phyloP scores from a whole-genome alignment of 2,113 vertebrate species.

The Piaya cayana region DNA sequence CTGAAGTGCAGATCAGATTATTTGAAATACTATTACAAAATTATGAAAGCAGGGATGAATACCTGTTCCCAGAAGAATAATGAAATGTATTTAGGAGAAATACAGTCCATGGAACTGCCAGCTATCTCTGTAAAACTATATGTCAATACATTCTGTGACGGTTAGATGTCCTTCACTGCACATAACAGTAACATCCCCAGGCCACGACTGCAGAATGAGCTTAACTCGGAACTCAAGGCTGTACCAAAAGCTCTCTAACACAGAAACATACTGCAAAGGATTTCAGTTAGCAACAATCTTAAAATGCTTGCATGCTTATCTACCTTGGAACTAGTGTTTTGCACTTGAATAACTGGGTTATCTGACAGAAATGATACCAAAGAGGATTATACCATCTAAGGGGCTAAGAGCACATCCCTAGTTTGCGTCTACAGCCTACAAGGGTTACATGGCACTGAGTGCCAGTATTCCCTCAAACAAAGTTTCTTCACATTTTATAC shows the following conservation, averaged over 20 bases:
- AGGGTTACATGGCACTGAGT: not conserved
- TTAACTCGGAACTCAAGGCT: not conserved
- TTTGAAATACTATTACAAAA: not conserved
- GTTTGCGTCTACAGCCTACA: not conserved
- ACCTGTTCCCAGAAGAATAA: not conserved
- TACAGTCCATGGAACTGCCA: not conserved
- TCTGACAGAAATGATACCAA: not conserved
- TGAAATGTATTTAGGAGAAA: not conserved
- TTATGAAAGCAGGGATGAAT: not conserved
- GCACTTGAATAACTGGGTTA: not conserved
- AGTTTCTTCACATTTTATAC: not conserved
- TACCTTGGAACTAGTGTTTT: not conserved
- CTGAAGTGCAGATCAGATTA: not conserved
- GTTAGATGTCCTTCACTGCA: not conserved
- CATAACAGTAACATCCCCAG: not conserved
- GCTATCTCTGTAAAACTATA: not conserved
- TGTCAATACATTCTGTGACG: not conserved
- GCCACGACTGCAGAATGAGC: not conserved
- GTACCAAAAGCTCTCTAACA: slow-evolving; percentile 33
- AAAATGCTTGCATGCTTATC: slow-evolving; percentile 35
- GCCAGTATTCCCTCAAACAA: not conserved
- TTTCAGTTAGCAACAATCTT: not conserved
- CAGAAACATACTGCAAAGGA: not conserved
- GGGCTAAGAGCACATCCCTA: not conserved
- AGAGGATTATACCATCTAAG: not conserved